Evolutionary conservation across 2,113 vertebrate species (phyloP).

Genomic region (Siniperca chuatsi): DNA sequence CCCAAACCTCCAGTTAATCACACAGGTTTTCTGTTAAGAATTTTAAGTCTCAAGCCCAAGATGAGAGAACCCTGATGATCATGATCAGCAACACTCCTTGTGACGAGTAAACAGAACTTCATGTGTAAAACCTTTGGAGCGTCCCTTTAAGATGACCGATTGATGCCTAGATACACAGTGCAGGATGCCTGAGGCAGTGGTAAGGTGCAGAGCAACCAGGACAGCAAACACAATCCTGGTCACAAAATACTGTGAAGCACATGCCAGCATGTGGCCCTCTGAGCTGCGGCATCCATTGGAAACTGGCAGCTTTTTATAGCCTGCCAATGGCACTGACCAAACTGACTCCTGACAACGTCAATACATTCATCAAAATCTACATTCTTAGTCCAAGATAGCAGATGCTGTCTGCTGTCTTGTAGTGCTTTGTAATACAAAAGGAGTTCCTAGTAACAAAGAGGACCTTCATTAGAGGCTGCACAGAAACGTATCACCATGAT

Average conservation of each 20-base stretch:
- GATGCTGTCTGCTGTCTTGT: neutral
- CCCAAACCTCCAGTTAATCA: neutral
- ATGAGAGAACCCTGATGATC: no score
- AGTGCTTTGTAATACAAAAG: neutral
- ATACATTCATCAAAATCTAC: neutral
- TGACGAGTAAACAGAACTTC: neutral
- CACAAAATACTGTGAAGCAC: constrained; percentile 14
- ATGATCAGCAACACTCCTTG: neutral
- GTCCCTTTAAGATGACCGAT: neutral
- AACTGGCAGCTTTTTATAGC: constrained; percentile 12
- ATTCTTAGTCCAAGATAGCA: neutral
- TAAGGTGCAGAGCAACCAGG: constrained; percentile 4
- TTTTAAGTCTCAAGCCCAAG: no score
- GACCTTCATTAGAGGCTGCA: neutral
- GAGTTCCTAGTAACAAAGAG: neutral
- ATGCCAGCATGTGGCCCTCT: constrained; percentile 13
- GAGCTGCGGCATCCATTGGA: constrained; percentile 9
- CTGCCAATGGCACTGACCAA: constrained; percentile 9
- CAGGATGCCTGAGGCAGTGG: neutral
- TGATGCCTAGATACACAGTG: neutral
- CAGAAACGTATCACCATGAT: neutral
- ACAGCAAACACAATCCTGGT: neutral
- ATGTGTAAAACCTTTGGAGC: neutral
- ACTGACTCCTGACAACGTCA: neutral
- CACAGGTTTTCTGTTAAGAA: no score